Conservation (phyloP, 92 coral and sea anemone species). For the Epizoanthus stellaris region DNA sequence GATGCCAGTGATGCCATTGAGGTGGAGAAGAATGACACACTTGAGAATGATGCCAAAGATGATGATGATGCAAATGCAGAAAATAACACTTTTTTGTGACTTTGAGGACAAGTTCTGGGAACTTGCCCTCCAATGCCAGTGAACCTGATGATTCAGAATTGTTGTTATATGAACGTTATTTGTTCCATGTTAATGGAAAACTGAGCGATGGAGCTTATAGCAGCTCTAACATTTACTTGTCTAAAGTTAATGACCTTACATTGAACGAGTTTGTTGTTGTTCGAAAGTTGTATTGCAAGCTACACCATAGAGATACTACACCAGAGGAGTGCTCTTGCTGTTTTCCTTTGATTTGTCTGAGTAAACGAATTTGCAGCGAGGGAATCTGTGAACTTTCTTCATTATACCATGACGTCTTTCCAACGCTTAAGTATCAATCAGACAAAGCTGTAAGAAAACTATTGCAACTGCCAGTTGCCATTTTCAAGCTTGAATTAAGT, state of each 20-base stretch:
- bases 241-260: constrained; percentile 41
- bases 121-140: constrained; percentile 42
- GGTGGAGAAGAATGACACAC: constrained; percentile 8
- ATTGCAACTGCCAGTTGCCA: constrained; percentile 63
- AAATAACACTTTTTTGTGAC: constrained; percentile 48
- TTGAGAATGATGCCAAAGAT: constrained; percentile 9
- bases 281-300: constrained; percentile 42
- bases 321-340: constrained; percentile 40
- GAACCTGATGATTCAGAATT: constrained; percentile 20
- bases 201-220: constrained; percentile 29
- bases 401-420: constrained; percentile 23
- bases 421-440: constrained; percentile 45
- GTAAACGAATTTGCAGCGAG: constrained; percentile 4
- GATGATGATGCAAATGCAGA: constrained; percentile 1
- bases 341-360: constrained; percentile 19
- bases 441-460: constrained; percentile 55
- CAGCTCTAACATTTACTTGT: constrained; percentile 39
- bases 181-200: constrained; percentile 32
- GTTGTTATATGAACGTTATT: constrained; percentile 40
- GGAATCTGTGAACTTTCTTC: constrained; percentile 45
- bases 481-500: constrained; percentile 33
- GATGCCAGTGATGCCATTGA: background rate
- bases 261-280: constrained; percentile 46
- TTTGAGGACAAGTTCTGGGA: constrained; percentile 48
- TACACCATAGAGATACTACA: constrained; percentile 37